Conservation (phyloP, 2,888 invertebrate species). For the Neoascia interrupta region DNA sequence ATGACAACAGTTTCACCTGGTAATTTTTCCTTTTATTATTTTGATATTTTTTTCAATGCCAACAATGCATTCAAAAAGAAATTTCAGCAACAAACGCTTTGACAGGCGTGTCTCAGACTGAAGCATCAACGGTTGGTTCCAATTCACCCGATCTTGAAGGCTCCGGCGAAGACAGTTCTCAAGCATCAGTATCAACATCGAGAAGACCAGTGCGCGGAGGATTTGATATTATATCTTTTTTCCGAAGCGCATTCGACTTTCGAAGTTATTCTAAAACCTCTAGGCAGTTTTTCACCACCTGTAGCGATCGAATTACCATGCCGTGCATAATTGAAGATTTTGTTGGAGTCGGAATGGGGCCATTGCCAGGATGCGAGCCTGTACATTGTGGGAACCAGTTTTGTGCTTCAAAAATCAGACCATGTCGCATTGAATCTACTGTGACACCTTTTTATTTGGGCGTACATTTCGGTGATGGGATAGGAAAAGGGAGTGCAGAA, state of each 20-base stretch:
- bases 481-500: constrained; percentile 85
- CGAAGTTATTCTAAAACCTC: constrained; percentile 21
- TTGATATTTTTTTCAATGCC: neutral
- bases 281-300: constrained; percentile 79
- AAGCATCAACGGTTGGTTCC: constrained; percentile 4
- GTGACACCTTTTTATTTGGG: constrained; percentile 89
- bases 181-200: constrained; percentile 45
- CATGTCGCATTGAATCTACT: constrained; percentile 85
- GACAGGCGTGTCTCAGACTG: constrained; percentile 5
- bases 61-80: no score
- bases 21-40: neutral
- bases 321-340: constrained; percentile 93
- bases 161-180: constrained; percentile 80
- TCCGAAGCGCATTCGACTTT: constrained; percentile 76
- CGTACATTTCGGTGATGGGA: constrained; percentile 87
- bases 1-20: constrained; percentile 5
- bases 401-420: constrained; percentile 81
- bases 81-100: neutral
- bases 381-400: constrained; percentile 89
- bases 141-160: constrained; percentile 80
- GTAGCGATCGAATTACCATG: constrained; percentile 87
- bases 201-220: constrained; percentile 74
- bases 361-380: constrained; percentile 84
- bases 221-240: constrained; percentile 77
- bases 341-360: constrained; percentile 82